phyloP scores from a whole-genome alignment of 2,888 invertebrate genomes.

The Drosophila acutilabella region DNA sequence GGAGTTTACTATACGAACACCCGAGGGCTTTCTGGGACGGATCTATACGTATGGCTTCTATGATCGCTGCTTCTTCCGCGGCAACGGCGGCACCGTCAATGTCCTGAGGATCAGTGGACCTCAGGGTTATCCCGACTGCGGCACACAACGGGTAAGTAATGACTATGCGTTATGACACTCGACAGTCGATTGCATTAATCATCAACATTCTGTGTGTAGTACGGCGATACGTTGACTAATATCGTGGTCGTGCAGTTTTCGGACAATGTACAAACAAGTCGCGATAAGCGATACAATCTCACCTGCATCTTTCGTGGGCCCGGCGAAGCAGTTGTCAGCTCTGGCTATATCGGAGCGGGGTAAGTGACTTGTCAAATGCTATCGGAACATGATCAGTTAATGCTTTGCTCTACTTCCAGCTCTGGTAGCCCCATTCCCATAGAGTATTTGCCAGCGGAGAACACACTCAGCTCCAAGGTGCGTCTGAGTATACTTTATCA shows the following conservation, averaged over 20 bases:
- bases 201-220: slow-evolving; percentile 86
- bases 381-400: slow-evolving; percentile 3
- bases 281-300: slow-evolving; percentile 95
- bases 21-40: slow-evolving; percentile 94
- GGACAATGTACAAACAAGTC: slow-evolving; percentile 95
- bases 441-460: slow-evolving; percentile 96
- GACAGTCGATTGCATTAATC: slow-evolving; percentile 26
- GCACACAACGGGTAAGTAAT: slow-evolving; percentile 90
- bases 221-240: slow-evolving; percentile 96
- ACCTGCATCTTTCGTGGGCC: slow-evolving; percentile 97
- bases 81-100: slow-evolving; percentile 94
- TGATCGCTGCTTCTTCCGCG: slow-evolving; percentile 95
- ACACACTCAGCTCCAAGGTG: slow-evolving; percentile 94
- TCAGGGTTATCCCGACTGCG: slow-evolving; percentile 97
- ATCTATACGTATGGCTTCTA: slow-evolving; percentile 97
- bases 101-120: slow-evolving; percentile 94
- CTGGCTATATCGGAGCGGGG: slow-evolving; percentile 96
- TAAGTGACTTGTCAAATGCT: slow-evolving; percentile 81
- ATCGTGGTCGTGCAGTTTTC: slow-evolving; percentile 97
- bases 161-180: not conserved
- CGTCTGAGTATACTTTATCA: slow-evolving; percentile 93
- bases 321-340: slow-evolving; percentile 96
- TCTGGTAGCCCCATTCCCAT: slow-evolving; percentile 97
- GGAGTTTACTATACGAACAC: slow-evolving; percentile 95
- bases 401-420: slow-evolving; percentile 84